Evolutionary conservation across 2,888 invertebrate species (phyloP).

Genomic region (Pyrocoelia pectoralis): DNA sequence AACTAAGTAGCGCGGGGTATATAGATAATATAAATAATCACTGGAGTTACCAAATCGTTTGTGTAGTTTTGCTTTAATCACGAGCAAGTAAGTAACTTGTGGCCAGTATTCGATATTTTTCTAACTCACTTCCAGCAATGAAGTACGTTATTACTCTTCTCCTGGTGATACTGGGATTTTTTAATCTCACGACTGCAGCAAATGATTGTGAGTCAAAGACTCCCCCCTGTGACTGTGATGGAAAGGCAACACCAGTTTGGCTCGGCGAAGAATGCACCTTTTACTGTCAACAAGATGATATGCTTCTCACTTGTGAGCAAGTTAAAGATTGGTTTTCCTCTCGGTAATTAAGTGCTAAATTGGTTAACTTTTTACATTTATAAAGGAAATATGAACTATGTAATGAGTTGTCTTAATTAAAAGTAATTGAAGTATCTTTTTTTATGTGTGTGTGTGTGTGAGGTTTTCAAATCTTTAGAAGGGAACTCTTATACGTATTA

Average conservation of each 20-base stretch:
- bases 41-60: too few species aligned
- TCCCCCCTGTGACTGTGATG: neutral
- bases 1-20: too few species aligned
- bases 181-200: neutral
- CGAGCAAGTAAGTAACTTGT: neutral
- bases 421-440: too few species aligned
- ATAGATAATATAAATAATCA: too few species aligned
- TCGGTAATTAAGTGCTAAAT: too few species aligned
- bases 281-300: neutral
- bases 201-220: neutral
- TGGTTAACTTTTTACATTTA: too few species aligned
- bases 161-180: neutral
- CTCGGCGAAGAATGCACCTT: constrained; percentile 6
- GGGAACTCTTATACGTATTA: too few species aligned
- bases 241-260: constrained; percentile 9
- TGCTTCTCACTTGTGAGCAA: constrained; percentile 2
- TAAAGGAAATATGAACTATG: too few species aligned
- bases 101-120: neutral
- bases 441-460: too few species aligned
- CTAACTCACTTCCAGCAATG: neutral
- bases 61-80: too few species aligned
- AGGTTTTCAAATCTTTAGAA: too few species aligned
- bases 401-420: too few species aligned
- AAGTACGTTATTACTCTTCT: neutral
- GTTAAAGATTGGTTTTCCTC: neutral